Percentiles rank a stretch among this genome's conserved stretches.
phyloP scores from a whole-genome alignment of 1,140 invertebrate species.

The Melitaea cinxia region DNA sequence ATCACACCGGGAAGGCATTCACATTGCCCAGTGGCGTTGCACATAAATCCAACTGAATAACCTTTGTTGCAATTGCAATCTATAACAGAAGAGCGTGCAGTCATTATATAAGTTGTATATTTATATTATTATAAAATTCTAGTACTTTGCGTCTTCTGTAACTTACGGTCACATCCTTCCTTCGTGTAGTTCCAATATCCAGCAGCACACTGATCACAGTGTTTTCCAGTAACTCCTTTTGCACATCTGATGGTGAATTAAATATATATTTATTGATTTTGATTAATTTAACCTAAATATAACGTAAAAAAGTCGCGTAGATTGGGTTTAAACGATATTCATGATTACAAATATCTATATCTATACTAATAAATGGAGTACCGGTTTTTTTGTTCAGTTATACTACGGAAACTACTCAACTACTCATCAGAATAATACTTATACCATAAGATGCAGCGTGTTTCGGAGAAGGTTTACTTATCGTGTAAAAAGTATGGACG shows the following conservation, averaged over 20 bases:
- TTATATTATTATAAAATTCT: no score
- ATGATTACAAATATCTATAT: no score
- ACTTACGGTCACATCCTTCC: slow-evolving; percentile 93
- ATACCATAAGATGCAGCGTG: no score
- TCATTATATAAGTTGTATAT: neutral
- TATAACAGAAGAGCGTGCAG: slow-evolving; percentile 50
- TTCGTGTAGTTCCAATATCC: slow-evolving; percentile 97
- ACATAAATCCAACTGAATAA: slow-evolving; percentile 94
- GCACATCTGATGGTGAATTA: slow-evolving; percentile 84
- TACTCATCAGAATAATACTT: no score
- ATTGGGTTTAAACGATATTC: neutral
- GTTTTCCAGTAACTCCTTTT: slow-evolving; percentile 92
- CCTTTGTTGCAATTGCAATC: slow-evolving; percentile 93
- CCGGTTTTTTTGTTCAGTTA: no score
- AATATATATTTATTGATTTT: neutral
- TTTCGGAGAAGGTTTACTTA: no score
- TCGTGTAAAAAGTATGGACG: no score
- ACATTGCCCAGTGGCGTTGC: slow-evolving; percentile 96
- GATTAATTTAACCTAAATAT: no score
- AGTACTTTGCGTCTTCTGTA: no score
- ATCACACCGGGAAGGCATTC: slow-evolving; percentile 97
- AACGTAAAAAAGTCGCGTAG: no score
- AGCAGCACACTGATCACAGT: slow-evolving; percentile 93
- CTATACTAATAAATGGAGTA: no score
- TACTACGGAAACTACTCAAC: no score